Evolutionary conservation across 2,888 invertebrate genomes (phyloP).

Genomic region (Zhengitettix transpicula): DNA sequence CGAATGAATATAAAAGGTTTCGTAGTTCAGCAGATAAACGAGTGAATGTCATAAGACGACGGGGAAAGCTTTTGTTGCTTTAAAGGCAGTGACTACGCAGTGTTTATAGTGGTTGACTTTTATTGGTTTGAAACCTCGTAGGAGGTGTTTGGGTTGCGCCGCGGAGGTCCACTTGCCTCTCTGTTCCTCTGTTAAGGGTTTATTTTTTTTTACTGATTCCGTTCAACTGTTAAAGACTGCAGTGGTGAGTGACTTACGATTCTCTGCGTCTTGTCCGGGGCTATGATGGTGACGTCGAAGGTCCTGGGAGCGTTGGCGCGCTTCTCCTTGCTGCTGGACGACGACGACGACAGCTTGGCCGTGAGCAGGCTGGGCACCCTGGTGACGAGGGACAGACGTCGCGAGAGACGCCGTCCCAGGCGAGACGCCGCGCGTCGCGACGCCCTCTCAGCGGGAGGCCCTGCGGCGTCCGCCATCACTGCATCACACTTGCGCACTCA

Average conservation of each 20-base stretch:
- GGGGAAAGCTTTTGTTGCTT: too few relatives aligned
- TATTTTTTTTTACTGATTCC: too few relatives aligned
- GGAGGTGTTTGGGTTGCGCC: too few relatives aligned
- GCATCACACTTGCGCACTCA: not conserved
- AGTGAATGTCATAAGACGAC: too few relatives aligned
- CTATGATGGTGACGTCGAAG: conserved; percentile 43
- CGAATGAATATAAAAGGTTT: too few relatives aligned
- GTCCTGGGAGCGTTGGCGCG: conserved; percentile 23
- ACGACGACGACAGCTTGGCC: not conserved
- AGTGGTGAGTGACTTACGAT: conserved; percentile 30
- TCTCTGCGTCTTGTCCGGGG: conserved; percentile 46
- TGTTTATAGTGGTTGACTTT: too few relatives aligned
- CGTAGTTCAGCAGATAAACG: too few relatives aligned
- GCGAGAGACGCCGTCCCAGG: conserved; percentile 40
- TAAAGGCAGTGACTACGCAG: too few relatives aligned
- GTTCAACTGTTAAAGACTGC: not conserved
- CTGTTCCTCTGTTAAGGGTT: too few relatives aligned
- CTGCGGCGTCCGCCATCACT: conserved; percentile 18
- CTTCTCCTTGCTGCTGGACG: not conserved
- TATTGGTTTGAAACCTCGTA: too few relatives aligned
- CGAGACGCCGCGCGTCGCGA: not conserved
- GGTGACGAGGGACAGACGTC: conserved; percentile 39
- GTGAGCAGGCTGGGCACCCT: conserved; percentile 30
- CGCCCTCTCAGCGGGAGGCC: not conserved
- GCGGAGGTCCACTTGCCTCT: too few relatives aligned